Evolutionary conservation across 1,140 invertebrate species (phyloP).

Genomic region (Apis florea): DNA sequence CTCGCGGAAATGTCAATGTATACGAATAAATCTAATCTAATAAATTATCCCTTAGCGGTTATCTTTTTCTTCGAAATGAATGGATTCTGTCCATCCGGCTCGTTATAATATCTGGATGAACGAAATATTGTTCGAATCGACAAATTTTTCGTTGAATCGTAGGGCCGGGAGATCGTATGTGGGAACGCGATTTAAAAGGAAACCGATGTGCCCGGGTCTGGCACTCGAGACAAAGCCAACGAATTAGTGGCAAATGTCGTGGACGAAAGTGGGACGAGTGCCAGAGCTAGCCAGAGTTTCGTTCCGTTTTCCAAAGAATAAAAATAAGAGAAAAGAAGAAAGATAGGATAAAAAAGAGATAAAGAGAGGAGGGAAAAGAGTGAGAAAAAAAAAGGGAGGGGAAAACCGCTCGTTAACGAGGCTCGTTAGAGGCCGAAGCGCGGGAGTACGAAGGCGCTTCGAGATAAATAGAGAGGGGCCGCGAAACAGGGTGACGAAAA

Average conservation of each 20-base stretch:
- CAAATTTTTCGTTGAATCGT: neutral
- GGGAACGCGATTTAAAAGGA: conserved; percentile 24
- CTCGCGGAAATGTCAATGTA: conserved; percentile 51
- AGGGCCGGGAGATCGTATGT: neutral
- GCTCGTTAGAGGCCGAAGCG: conserved; percentile 28
- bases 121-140: no score
- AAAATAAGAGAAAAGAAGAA: neutral
- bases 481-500: conserved; percentile 66
- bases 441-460: conserved; percentile 24
- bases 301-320: conserved; percentile 3
- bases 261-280: conserved; percentile 36
- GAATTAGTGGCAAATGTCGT: conserved; percentile 27
- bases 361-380: no score
- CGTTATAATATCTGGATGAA: no score
- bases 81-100: no score
- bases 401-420: conserved; percentile 39
- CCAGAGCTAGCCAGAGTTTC: neutral
- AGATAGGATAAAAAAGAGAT: no score
- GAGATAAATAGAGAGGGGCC: conserved; percentile 55
- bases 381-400: neutral
- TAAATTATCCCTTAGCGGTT: no score
- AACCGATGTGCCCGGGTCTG: neutral
- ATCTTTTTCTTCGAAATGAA: neutral
- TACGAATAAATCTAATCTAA: no score
- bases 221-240: conserved; percentile 23